Base-by-base conservation (phyloP, 53 echinoderm and acorn worm species). In the Echinometra lucunter region DNA sequence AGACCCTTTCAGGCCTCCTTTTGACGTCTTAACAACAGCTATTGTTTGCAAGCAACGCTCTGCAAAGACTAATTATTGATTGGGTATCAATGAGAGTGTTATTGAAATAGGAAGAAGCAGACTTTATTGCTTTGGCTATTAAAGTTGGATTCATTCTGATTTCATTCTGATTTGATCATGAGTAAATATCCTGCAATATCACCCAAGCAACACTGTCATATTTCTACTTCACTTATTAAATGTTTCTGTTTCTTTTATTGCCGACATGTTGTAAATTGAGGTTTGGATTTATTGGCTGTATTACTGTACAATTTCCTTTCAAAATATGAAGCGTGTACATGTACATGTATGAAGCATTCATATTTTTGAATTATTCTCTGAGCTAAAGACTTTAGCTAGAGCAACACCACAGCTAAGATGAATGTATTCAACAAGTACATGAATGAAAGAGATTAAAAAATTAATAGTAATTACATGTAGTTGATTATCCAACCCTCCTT, bases 41-140 rank as follows among this genome's bases (percentile, higher is more conserved):
- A 85, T 85, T 85, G 85, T 85, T 85, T 85, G 85, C 85, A 85
- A 85, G 85, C 85, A 85, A 47, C 49, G 85, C 72, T 85, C 49
- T 85, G 85, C 45, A 45, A 85, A 85, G 47, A 28, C 49, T 85
- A 0, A 85, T 85, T 85, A 85, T 85, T 85, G 85, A 85, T 85
- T 49, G 12, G 8, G 47, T 85, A 30, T 21, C 47, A 49, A 49
- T 8, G 85, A 85, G 85, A 11, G 85, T 85, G 85, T 49, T 85
- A 85, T 85, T 85, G 78, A 45, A 47, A 85, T 10, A 28, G 44
- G 21, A 81, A 81, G 81, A 37, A 75, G 42, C 25, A 4, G 44
- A 21, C 10, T 21, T 28, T 85, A 30, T 47, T 85, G 85, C 37
- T 27, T 13, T 45, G 49, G 0, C 6, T 85, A 44, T 47, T 85